Evolutionary conservation across 2,888 invertebrate species (phyloP).

Genomic region (Athetis lepigone): DNA sequence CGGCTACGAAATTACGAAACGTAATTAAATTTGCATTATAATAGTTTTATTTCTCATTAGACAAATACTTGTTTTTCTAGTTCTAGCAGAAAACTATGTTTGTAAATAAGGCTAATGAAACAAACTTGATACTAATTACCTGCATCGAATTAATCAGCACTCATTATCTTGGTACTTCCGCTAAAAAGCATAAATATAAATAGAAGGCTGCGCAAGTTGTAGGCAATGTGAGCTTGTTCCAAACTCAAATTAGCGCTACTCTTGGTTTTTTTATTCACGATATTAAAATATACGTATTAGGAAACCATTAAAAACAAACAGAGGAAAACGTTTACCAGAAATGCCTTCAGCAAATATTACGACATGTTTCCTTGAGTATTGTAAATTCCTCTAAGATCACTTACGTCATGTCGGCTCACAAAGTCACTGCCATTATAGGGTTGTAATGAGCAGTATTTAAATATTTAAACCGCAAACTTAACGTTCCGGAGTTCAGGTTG

Average conservation of each 20-base stretch:
- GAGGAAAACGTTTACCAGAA: slow-evolving; percentile 18
- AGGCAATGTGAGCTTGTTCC: not conserved
- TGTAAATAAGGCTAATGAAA: not conserved
- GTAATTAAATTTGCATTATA: no score
- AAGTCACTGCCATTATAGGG: slow-evolving; percentile 24
- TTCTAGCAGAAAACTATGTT: not conserved
- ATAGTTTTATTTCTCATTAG: not conserved
- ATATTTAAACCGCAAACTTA: slow-evolving; percentile 28
- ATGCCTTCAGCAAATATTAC: slow-evolving; percentile 19
- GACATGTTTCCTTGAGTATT: slow-evolving; percentile 22
- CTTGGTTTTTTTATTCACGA: not conserved
- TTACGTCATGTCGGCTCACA: slow-evolving; percentile 6
- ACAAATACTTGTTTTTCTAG: not conserved
- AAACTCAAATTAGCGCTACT: no score
- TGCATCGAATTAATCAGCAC: slow-evolving; percentile 12
- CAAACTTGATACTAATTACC: not conserved
- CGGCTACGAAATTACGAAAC: no score
- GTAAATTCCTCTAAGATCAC: slow-evolving; percentile 26
- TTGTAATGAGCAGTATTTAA: slow-evolving; percentile 41
- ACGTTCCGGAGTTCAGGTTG: slow-evolving; percentile 37
- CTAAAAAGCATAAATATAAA: slow-evolving; percentile 8
- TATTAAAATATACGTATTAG: slow-evolving; percentile 23
- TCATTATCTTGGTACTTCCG: slow-evolving; percentile 13
- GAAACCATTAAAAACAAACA: slow-evolving; percentile 31
- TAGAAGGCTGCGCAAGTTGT: not conserved